Percentiles rank a stretch among this genome's conserved stretches.
Evolutionary conservation across 2,797 vertebrate species (phyloP).

Genomic region (Australoheros facetus): DNA sequence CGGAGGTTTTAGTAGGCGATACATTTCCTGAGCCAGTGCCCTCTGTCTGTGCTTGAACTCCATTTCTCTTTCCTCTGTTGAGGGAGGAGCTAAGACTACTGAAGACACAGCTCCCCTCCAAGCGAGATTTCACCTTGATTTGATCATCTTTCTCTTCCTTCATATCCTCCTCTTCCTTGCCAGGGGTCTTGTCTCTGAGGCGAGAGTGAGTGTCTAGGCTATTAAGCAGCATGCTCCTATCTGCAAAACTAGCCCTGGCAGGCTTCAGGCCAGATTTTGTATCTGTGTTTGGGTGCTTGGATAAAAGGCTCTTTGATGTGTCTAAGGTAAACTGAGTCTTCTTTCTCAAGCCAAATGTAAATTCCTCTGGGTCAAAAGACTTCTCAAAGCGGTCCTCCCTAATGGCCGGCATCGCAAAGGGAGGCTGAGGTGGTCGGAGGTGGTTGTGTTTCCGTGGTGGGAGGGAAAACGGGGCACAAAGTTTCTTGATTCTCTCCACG

Average conservation of each 20-base stretch:
- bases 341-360: slow-evolving; percentile 89
- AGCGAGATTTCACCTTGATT: slow-evolving; percentile 85
- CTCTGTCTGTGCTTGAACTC: slow-evolving; percentile 42
- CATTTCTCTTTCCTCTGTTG: slow-evolving; percentile 58
- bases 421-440: slow-evolving; percentile 83
- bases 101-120: slow-evolving; percentile 89
- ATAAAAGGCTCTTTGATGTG: slow-evolving; percentile 68
- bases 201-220: slow-evolving; percentile 71
- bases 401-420: slow-evolving; percentile 91
- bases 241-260: slow-evolving; percentile 82
- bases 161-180: slow-evolving; percentile 33
- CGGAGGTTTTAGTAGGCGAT: slow-evolving; percentile 47
- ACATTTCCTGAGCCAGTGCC: slow-evolving; percentile 40
- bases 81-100: slow-evolving; percentile 80
- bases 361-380: slow-evolving; percentile 88
- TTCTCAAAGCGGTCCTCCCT: slow-evolving; percentile 91
- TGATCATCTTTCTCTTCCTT: slow-evolving; percentile 75
- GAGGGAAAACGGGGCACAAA: slow-evolving; percentile 84
- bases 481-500: slow-evolving; percentile 88
- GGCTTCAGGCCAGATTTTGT: slow-evolving; percentile 78
- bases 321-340: slow-evolving; percentile 73
- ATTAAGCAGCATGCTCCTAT: slow-evolving; percentile 86
- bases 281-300: slow-evolving; percentile 82
- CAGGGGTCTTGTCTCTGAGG: slow-evolving; percentile 40
- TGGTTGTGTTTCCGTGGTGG: slow-evolving; percentile 89